Percentiles rank a stretch among this genome's conserved stretches.
Evolutionary conservation across 2,888 invertebrate species (phyloP).

Genomic region (Caenorhabditis afra): DNA sequence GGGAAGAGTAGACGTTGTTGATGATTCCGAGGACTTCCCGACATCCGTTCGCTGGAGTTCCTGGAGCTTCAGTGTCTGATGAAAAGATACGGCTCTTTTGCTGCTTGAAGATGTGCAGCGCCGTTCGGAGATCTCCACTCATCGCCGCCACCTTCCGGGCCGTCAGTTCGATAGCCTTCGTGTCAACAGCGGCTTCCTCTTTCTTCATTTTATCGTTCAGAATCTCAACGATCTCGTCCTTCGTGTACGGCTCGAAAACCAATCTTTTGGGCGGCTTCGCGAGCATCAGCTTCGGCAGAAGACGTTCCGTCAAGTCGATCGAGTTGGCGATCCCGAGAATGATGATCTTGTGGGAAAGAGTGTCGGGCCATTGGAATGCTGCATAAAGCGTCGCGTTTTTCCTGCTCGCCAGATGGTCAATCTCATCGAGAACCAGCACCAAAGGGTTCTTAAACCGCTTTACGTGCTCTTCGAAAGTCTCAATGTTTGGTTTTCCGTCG

Average conservation of each 20-base stretch:
- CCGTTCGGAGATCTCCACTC: constrained; percentile 94
- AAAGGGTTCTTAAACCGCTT: constrained; percentile 29
- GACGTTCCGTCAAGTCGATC: constrained; percentile 92
- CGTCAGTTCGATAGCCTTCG: constrained; percentile 90
- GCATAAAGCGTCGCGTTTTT: constrained; percentile 59
- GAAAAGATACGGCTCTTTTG: constrained; percentile 64
- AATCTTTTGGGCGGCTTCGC: constrained; percentile 85
- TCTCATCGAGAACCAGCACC: constrained; percentile 67
- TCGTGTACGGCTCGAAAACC: constrained; percentile 93
- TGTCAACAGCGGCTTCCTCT: constrained; percentile 84
- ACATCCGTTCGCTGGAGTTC: constrained; percentile 59
- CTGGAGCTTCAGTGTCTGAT: neutral
- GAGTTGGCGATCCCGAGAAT: constrained; percentile 89
- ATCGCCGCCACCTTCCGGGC: constrained; percentile 94
- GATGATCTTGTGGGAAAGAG: constrained; percentile 56
- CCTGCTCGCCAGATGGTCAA: constrained; percentile 61
- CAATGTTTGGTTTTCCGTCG: constrained; percentile 32
- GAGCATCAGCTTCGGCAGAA: constrained; percentile 90
- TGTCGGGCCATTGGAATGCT: constrained; percentile 67
- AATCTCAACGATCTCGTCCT: constrained; percentile 91
- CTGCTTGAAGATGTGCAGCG: constrained; percentile 89
- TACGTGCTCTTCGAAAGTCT: constrained; percentile 31
- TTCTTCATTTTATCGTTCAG: constrained; percentile 86
- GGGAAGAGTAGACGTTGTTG: constrained; percentile 74
- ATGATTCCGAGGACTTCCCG: constrained; percentile 72